Base-by-base conservation (phyloP, 2,797 vertebrate genomes). In the Microhierax caerulescens region DNA sequence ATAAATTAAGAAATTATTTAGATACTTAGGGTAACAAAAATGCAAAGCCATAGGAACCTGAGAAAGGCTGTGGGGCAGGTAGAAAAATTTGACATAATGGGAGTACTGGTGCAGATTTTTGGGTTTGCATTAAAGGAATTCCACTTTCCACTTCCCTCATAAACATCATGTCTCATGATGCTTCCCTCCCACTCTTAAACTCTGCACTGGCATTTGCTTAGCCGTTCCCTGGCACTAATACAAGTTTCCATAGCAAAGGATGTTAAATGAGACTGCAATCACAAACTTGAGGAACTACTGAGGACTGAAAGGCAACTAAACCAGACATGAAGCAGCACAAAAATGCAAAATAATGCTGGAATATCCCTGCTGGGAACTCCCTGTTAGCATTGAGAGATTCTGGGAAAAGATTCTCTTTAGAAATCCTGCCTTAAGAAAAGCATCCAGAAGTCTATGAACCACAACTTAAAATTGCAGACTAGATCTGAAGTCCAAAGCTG, bases 201-300 rank as follows among this genome's bases (percentile, higher is more conserved):
- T 67, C 74, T 22, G 45, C 69, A 32, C 2, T 94, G 83, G 57
- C n/a, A 75, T 88, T 91, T 90, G 60, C 76, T 85, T 81, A 72
- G 76, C 65, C 72, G 64, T 90, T 80, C 39, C 69, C 48, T 96
- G 96, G 92, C 93, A 75, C 50, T 65, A 8, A 53, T 21, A 47
- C 81, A 88, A 82, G 92, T 96, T 97, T 93, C 90, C 83, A 89
- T 88, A 92, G 93, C 72, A 83, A 92, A 95, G 72, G 74, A 59
- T 92, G 34, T 78, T 79, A 93, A 84, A 87, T 47, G 67, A 73
- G 61, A 79, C 54, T 85, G 36, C 73, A 81, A 60, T 63, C 79
- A 86, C 48, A 90, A 92, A 81, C 73, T 72, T 0, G 0, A 67
- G 70, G 81, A 91, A 65, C 19, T 68, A 41, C n/a, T 48, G 41